These are phyloP conservation scores for Penaeus monodon DNA, from an alignment of 2,888 invertebrate species.

Conservation along the genomic window DNA sequence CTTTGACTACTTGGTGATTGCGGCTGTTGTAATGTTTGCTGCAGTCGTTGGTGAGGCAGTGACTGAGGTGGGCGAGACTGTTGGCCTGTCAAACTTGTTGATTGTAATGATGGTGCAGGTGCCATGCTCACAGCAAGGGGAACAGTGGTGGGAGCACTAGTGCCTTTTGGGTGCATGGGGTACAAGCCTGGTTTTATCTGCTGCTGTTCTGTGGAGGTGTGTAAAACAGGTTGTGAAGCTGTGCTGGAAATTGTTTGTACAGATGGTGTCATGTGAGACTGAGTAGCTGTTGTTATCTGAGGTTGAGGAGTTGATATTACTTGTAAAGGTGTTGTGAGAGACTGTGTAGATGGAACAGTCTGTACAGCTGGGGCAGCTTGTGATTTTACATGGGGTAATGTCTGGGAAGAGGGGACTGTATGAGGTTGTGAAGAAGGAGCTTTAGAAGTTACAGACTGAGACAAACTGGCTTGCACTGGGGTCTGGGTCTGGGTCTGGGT, in stretches of 20 bases:
- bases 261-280: not conserved
- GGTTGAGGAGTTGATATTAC: constrained; percentile 4
- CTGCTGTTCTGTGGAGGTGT: constrained; percentile 7
- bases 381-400: constrained; percentile 12
- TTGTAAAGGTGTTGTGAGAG: not conserved
- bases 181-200: constrained; percentile 26
- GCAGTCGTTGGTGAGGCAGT: constrained; percentile 55
- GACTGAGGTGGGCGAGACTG: constrained; percentile 44
- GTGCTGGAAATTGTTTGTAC: constrained; percentile 24
- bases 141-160: constrained; percentile 10
- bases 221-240: constrained; percentile 27
- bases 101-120: constrained; percentile 18
- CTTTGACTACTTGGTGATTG: constrained; percentile 42
- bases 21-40: constrained; percentile 40
- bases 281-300: not conserved
- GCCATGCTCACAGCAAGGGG: constrained; percentile 22
- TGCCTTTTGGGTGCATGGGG: constrained; percentile 3
- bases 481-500: too few relatives aligned
- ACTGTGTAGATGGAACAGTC: not conserved
- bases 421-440: constrained; percentile 8
- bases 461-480: not conserved
- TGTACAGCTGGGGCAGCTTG: constrained; percentile 28
- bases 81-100: constrained; percentile 14
- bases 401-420: constrained; percentile 10
- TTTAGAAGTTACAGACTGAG: too few relatives aligned